These are phyloP conservation scores for Trinorchestia longiramus DNA, from an alignment of 1,140 invertebrate genomes.

Conservation along the genomic window DNA sequence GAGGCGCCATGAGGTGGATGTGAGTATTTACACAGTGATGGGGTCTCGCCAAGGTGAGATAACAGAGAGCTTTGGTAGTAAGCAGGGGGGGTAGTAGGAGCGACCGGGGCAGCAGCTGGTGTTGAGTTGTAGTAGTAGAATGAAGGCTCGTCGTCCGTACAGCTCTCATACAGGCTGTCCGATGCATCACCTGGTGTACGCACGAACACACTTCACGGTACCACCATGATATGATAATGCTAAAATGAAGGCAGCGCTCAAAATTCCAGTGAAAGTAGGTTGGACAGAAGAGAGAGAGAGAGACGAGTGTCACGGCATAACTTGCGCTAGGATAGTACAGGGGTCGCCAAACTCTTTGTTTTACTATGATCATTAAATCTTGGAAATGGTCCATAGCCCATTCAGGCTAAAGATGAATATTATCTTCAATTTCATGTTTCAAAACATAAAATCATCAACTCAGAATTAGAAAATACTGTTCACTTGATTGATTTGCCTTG, in stretches of 20 bases:
- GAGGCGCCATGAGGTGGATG: background rate
- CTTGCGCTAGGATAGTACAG: background rate
- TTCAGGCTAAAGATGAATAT: background rate
- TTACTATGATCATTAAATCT: background rate
- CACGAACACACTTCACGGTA: background rate
- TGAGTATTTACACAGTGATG: slow-evolving; percentile 4
- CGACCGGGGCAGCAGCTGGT: slow-evolving; percentile 23
- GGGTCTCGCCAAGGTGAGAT: background rate
- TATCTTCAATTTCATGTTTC: background rate
- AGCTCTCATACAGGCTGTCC: slow-evolving; percentile 60
- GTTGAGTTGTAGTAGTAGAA: slow-evolving; percentile 22
- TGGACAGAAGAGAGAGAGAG: slow-evolving; percentile 54
- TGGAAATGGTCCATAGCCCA: background rate
- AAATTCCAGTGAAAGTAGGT: background rate
- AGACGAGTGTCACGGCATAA: background rate
- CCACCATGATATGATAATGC: background rate
- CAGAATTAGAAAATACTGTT: too few relatives aligned
- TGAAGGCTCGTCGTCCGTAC: slow-evolving; percentile 61
- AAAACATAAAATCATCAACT: background rate
- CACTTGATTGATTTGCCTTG: background rate
- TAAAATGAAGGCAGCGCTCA: background rate
- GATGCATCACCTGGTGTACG: slow-evolving; percentile 50
- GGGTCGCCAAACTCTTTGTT: background rate
- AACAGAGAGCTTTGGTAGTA: slow-evolving; percentile 12
- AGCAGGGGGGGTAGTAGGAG: slow-evolving; percentile 52